These are phyloP conservation scores for Pitta sordida DNA, from an alignment of 2,113 vertebrate species.

Conservation along the genomic window DNA sequence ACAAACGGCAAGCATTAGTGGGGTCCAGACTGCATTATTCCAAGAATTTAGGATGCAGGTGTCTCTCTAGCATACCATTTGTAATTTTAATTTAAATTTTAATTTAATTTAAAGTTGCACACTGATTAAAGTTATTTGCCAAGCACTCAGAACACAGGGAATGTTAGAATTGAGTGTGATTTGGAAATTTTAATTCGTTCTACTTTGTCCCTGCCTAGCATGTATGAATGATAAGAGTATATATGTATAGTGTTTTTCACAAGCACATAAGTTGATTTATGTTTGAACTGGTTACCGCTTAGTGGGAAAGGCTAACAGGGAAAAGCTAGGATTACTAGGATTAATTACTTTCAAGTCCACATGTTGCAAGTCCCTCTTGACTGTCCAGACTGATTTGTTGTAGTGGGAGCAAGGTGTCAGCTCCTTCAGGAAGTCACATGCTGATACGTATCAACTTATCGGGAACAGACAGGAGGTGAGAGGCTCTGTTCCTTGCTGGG, in stretches of 20 bases:
- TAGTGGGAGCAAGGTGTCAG: neutral
- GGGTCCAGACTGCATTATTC: neutral
- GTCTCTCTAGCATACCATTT: neutral
- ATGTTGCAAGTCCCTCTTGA: neutral
- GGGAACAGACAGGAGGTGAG: neutral
- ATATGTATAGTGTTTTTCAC: neutral
- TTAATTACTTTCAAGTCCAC: neutral
- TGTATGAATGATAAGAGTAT: neutral
- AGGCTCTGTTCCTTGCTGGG: neutral
- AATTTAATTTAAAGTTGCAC: fast-evolving
- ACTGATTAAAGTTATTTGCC: neutral
- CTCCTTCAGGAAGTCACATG: neutral
- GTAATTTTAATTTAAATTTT: no score
- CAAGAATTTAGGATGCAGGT: neutral
- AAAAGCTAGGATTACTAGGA: neutral
- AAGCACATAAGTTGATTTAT: neutral
- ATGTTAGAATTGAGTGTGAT: neutral
- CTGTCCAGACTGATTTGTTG: neutral
- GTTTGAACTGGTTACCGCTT: neutral
- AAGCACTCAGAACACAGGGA: neutral
- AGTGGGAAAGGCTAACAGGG: neutral
- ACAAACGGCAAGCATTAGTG: neutral
- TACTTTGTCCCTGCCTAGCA: neutral
- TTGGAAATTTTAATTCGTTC: neutral
- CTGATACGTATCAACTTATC: neutral